A percentile compares a stretch with the other conserved stretches of the same genome.
These are phyloP conservation scores for Melanotaenia nigrans DNA, from an alignment of 2,797 vertebrate species.

Conservation along the genomic window DNA sequence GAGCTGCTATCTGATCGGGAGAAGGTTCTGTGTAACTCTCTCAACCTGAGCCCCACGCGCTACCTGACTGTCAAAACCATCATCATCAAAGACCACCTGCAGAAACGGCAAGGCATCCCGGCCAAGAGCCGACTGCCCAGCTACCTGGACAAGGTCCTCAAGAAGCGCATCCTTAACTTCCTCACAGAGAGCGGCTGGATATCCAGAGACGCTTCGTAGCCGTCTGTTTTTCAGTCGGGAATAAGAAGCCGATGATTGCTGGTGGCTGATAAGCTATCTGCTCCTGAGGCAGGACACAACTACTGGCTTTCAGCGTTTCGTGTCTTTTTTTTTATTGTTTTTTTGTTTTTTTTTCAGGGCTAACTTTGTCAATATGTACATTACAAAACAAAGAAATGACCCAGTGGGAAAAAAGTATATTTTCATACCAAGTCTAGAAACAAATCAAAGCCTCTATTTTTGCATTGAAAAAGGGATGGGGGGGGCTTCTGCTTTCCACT, in stretches of 20 bases:
- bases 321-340: slow-evolving; percentile 8
- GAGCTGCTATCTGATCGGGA: slow-evolving; percentile 95
- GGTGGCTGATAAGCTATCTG: slow-evolving; percentile 1
- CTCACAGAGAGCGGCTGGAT: slow-evolving; percentile 99
- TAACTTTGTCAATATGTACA: slow-evolving; percentile 70
- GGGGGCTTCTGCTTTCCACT: not conserved
- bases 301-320: slow-evolving; percentile 43
- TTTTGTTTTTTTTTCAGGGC: slow-evolving; percentile 19
- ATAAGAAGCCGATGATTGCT: not conserved
- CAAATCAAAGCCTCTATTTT: slow-evolving; percentile 66
- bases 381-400: slow-evolving; percentile 30
- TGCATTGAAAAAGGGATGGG: slow-evolving; percentile 37
- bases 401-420: slow-evolving; percentile 48
- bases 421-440: slow-evolving; percentile 60
- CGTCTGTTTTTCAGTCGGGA: not conserved
- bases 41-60: slow-evolving; percentile 92
- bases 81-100: slow-evolving; percentile 97
- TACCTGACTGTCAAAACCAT: slow-evolving; percentile 98
- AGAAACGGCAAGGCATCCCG: slow-evolving; percentile 95
- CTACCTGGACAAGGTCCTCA: slow-evolving; percentile 96
- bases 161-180: slow-evolving; percentile 96
- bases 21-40: slow-evolving; percentile 94
- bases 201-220: slow-evolving; percentile 91
- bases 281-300: slow-evolving; percentile 27
- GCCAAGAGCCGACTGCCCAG: slow-evolving; percentile 95